Evolutionary conservation across 1,140 invertebrate genomes (phyloP), one percentile per base, ranked within the genome.

Genomic region (Lasioglossum baleicum): DNA sequence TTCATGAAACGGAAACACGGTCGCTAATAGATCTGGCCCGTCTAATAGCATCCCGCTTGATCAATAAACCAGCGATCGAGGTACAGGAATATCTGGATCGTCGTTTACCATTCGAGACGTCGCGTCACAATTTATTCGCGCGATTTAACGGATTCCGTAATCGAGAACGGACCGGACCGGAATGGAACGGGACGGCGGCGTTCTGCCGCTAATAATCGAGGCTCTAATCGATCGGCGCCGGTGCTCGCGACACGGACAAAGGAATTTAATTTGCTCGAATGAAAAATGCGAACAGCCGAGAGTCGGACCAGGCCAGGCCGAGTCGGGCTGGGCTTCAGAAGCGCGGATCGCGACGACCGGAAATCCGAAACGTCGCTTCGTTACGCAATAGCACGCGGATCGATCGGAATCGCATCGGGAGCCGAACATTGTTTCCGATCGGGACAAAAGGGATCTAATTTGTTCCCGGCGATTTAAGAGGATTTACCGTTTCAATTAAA

Each of bases 251-350:
- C 75, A 61, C 75, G 56, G 67, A 77, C 76, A 79, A 79, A 79
- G 40, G 76, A 79, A 79, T 79, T 79, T 79, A 79, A 79, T 79
- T 79, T 79, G 76, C 76, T 56, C 61, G 69, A 79, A 73, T 73
- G 76, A 79, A 79, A 79, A 79, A 79, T 65, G 76, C 76, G 60
- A 73, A 58, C 35, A 60, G 22, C 53, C 69, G 44, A 20, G 51
- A 2, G 15, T 4, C 51, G 15, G 51, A 6, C 51, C 51, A 15
- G 51, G 51, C 51, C 15, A 13, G 51, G 44, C 44, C 44, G 44
- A 8, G 42, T 5, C 35, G 35, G 1, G 13, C 51, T 2, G 51
- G 56, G 69, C 64, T 79, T 56, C 60, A 53, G 56, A n/a, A 17
- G 35, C 13, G 61, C 17, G 40, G 64, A 66, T 61, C 17, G 11